Conservation (phyloP, 2,113 vertebrate species). For the Tringa solitaria region DNA sequence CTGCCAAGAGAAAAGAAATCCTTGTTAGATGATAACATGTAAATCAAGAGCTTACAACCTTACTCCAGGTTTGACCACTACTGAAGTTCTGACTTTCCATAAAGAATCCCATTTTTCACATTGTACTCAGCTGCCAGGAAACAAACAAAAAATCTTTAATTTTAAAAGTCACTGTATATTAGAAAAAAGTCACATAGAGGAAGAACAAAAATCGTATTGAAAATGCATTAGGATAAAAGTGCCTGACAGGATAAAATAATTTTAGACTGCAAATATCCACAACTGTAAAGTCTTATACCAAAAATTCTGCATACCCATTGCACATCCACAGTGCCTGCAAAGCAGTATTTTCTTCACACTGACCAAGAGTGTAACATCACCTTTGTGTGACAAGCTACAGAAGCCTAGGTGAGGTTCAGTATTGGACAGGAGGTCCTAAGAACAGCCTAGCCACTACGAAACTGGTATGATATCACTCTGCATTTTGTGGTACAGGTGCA, state of each 20-base stretch:
- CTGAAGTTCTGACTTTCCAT: not conserved
- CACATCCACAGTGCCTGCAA: not conserved
- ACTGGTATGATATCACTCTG: fast-evolving
- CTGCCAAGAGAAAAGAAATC: slow-evolving; percentile 67
- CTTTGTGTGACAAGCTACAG: not conserved
- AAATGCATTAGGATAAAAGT: not conserved
- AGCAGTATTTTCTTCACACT: not conserved
- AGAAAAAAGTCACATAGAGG: not conserved
- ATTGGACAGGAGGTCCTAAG: not conserved
- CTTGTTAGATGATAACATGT: not conserved
- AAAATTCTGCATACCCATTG: not conserved
- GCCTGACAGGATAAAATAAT: not conserved
- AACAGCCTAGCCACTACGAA: not conserved
- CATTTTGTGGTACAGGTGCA: not conserved
- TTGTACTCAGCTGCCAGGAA: not conserved
- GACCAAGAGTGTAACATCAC: not conserved
- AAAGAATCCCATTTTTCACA: not conserved
- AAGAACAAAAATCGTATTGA: not conserved
- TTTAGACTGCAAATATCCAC: not conserved
- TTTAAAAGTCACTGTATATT: not conserved
- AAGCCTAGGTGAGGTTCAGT: not conserved
- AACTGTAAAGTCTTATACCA: not conserved
- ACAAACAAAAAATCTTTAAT: not conserved
- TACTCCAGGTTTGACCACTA: not conserved
- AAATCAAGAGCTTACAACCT: not conserved